These are phyloP conservation scores for Drosophila maculinotata DNA, from an alignment of 2,888 invertebrate species.

Conservation along the genomic window DNA sequence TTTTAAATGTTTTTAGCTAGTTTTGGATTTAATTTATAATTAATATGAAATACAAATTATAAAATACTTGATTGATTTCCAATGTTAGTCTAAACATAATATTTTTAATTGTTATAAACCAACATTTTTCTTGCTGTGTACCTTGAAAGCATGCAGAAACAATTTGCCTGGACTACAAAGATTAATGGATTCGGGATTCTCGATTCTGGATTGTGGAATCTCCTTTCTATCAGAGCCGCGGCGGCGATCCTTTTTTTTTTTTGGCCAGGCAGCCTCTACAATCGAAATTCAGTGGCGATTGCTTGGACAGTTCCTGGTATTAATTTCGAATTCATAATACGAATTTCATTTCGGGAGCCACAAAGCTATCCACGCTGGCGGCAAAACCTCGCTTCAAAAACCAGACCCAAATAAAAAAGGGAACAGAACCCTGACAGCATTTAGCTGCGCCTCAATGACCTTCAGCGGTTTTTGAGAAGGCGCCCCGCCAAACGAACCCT, in stretches of 20 bases:
- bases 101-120: not conserved
- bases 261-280: no score
- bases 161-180: conserved; percentile 64
- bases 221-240: conserved; percentile 2
- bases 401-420: conserved; percentile 9
- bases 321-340: conserved; percentile 79
- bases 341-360: conserved; percentile 74
- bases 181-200: conserved; percentile 65
- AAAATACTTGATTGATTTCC: no score
- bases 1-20: no score
- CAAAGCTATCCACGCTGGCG: conserved; percentile 44
- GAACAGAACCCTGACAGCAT: conserved; percentile 35
- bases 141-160: conserved; percentile 28
- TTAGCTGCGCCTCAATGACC: conserved; percentile 65
- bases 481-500: conserved; percentile 50
- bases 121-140: conserved; percentile 10
- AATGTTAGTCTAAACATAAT: no score
- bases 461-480: conserved; percentile 60
- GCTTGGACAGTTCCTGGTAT: conserved; percentile 81
- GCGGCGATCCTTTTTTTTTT: conserved; percentile 11
- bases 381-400: conserved; percentile 44
- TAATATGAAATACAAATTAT: no score
- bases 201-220: conserved; percentile 26
- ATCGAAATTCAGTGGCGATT: conserved; percentile 76
- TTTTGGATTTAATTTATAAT: no score